phyloP scores from a whole-genome alignment of 37 sponge, comb jelly and placozoan genomes.

The Haliclona indistincta region DNA sequence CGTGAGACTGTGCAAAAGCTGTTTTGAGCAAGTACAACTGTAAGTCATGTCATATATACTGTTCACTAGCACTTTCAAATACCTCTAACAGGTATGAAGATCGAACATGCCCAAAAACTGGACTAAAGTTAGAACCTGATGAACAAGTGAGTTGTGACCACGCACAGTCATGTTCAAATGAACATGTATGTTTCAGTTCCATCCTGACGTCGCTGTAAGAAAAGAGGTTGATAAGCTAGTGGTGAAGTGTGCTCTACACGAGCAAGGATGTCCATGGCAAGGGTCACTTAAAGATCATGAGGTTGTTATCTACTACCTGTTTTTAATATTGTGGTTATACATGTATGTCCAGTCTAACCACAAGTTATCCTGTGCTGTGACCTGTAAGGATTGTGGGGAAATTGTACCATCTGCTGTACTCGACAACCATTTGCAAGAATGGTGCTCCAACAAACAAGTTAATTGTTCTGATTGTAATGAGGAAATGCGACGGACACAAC shows the following conservation, averaged over 20 bases:
- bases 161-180: no score
- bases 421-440: constrained; percentile 26
- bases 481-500: background rate
- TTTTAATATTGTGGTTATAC: no score
- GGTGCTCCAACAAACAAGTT: constrained; percentile 28
- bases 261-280: constrained; percentile 64
- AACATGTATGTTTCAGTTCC: constrained; percentile 41
- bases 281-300: constrained; percentile 45
- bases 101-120: no score
- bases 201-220: constrained; percentile 68
- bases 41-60: constrained; percentile 3
- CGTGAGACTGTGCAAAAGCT: constrained; percentile 49
- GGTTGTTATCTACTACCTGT: constrained; percentile 9
- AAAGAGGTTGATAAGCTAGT: constrained; percentile 43
- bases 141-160: no score
- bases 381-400: constrained; percentile 34
- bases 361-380: constrained; percentile 39
- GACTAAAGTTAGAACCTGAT: no score
- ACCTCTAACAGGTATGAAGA: no score
- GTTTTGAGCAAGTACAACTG: constrained; percentile 40
- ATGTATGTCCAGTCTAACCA: no score
- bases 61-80: no score
- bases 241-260: constrained; percentile 44
- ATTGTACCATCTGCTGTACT: background rate
- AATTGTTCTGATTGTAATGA: constrained; percentile 49